Conservation (phyloP, 2,888 invertebrate genomes). For the Venusia cambrica region DNA sequence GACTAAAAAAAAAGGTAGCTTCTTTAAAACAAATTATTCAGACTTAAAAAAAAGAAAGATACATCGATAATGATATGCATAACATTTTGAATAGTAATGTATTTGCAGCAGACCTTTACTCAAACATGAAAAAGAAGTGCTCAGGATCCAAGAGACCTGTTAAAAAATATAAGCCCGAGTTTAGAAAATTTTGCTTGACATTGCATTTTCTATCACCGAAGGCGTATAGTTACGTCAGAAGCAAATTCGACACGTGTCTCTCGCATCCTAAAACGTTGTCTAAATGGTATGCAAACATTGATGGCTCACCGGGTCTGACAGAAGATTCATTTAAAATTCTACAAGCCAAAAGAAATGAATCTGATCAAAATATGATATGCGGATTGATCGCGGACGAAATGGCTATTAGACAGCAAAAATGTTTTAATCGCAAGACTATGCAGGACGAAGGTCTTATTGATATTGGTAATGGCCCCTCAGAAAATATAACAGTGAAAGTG, state of each 20-base stretch:
- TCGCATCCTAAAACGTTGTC: constrained; percentile 29
- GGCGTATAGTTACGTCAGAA: constrained; percentile 29
- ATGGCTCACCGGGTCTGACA: constrained; percentile 27
- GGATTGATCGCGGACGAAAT: constrained; percentile 30
- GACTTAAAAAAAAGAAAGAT: too few species aligned
- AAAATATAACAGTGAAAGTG: constrained; percentile 8
- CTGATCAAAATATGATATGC: constrained; percentile 22
- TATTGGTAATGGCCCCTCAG: constrained; percentile 15
- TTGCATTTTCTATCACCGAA: constrained; percentile 26
- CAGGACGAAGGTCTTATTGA: constrained; percentile 21
- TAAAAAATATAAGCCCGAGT: too few species aligned
- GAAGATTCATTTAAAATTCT: constrained; percentile 28
- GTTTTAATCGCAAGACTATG: constrained; percentile 18
- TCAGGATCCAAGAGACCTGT: too few species aligned
- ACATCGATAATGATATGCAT: too few species aligned
- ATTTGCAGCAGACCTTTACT: too few species aligned
- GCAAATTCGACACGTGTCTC: constrained; percentile 27
- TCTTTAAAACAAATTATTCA: too few species aligned
- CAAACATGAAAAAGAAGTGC: too few species aligned
- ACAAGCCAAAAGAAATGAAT: constrained; percentile 20
- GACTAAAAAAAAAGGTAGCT: too few species aligned
- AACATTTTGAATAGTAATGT: too few species aligned
- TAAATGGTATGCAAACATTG: constrained; percentile 28
- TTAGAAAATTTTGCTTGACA: constrained; percentile 29
- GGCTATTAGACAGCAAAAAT: constrained; percentile 29